Conservation (phyloP, 2,888 invertebrate genomes). For the Hyles lineata region DNA sequence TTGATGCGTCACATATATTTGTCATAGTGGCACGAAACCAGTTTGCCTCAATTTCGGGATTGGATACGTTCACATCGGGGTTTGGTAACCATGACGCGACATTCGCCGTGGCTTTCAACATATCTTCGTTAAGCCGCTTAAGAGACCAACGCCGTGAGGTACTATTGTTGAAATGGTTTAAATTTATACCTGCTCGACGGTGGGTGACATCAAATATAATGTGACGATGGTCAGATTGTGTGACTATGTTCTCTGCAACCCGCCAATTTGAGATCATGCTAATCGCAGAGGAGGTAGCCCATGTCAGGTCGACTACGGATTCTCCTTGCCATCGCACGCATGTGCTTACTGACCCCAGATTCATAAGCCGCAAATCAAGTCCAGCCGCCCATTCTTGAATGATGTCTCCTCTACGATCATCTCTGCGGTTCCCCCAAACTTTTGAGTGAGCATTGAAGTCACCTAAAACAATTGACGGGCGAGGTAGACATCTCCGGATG, state of each 20-base stretch:
- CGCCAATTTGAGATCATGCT: not conserved
- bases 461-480: no score
- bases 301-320: conserved; percentile 29
- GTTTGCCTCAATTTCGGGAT: no score
- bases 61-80: no score
- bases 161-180: not conserved
- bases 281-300: conserved; percentile 20
- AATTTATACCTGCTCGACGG: not conserved
- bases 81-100: not conserved
- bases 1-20: not conserved
- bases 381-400: no score
- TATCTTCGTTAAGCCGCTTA: conserved; percentile 16
- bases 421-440: no score
- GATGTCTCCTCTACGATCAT: no score
- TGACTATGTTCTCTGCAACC: conserved; percentile 16
- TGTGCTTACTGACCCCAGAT: no score
- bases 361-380: no score
- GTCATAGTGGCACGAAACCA: no score
- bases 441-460: no score
- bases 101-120: conserved; percentile 14
- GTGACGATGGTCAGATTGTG: conserved; percentile 18
- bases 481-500: conserved; percentile 6
- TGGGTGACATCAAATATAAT: not conserved
- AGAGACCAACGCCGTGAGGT: conserved; percentile 14
- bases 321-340: no score